Evolutionary conservation across 2,888 invertebrate genomes (phyloP).

Genomic region (Drosophila borealis): DNA sequence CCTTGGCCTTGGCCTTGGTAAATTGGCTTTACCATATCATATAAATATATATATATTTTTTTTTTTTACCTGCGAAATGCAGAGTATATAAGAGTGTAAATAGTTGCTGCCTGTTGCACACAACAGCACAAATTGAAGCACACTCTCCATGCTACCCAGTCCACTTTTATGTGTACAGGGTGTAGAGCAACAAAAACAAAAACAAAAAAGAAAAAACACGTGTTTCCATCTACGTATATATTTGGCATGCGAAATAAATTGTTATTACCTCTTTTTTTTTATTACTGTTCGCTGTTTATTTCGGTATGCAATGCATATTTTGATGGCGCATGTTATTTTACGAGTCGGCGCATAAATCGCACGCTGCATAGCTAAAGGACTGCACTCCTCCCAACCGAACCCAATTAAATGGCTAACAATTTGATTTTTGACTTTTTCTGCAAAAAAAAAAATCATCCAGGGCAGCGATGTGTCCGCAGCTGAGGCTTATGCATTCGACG

Average conservation of each 20-base stretch:
- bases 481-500: constrained; percentile 88
- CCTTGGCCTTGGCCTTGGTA: too few relatives aligned
- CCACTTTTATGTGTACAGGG: constrained; percentile 1
- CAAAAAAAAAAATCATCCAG: constrained; percentile 77
- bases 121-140: too few relatives aligned
- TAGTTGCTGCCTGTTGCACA: too few relatives aligned
- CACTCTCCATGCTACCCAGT: background rate
- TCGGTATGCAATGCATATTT: constrained; percentile 57
- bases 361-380: constrained; percentile 2
- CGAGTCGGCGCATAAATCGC: constrained; percentile 27
- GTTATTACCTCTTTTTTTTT: constrained; percentile 35
- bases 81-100: too few relatives aligned
- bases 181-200: constrained; percentile 2
- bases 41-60: too few relatives aligned
- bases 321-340: constrained; percentile 48
- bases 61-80: too few relatives aligned
- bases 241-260: constrained; percentile 58
- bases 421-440: constrained; percentile 6
- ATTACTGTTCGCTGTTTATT: constrained; percentile 34
- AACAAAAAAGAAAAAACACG: constrained; percentile 53
- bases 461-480: constrained; percentile 88
- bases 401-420: constrained; percentile 34
- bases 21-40: too few relatives aligned
- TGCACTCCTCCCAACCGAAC: constrained; percentile 2
- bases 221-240: constrained; percentile 43